Evolutionary conservation across 2,888 invertebrate genomes (phyloP).

Genomic region (Unio delphinus): DNA sequence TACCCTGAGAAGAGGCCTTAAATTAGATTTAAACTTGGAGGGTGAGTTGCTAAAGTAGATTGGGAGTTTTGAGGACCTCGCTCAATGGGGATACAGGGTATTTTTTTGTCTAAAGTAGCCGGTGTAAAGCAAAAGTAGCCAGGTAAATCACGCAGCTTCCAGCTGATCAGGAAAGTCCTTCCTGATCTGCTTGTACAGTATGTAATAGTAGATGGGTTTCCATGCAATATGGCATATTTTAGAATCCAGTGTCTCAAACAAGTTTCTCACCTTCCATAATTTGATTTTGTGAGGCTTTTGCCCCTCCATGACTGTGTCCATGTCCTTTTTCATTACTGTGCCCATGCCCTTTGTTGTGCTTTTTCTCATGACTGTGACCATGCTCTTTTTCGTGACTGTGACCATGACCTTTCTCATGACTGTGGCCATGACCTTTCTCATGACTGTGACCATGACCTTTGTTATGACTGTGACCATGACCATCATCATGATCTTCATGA

Average conservation of each 20-base stretch:
- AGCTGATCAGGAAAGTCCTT: no score
- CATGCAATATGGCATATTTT: no score
- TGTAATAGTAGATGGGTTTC: no score
- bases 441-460: constrained; percentile 54
- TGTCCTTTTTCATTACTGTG: constrained; percentile 56
- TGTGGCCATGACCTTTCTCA: constrained; percentile 43
- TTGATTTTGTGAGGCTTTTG: constrained; percentile 78
- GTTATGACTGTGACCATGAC: constrained; percentile 46
- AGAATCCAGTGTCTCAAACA: background rate
- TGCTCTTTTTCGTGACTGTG: constrained; percentile 44
- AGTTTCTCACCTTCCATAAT: constrained; percentile 70
- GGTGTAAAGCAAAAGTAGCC: no score
- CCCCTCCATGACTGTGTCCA: constrained; percentile 38
- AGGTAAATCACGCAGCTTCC: no score
- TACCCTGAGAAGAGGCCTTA: no score
- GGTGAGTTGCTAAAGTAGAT: no score
- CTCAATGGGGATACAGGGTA: no score
- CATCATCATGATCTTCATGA: constrained; percentile 12
- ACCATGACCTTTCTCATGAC: constrained; percentile 51
- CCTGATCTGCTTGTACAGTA: no score
- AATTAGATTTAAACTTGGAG: no score
- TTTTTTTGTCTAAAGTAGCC: no score
- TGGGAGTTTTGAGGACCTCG: no score
- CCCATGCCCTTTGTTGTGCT: constrained; percentile 33
- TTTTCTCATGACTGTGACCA: constrained; percentile 43